A percentile compares a stretch with the other conserved stretches of the same genome.
Evolutionary conservation across 2,113 vertebrate species (phyloP).

Genomic region (Lycaon pictus): DNA sequence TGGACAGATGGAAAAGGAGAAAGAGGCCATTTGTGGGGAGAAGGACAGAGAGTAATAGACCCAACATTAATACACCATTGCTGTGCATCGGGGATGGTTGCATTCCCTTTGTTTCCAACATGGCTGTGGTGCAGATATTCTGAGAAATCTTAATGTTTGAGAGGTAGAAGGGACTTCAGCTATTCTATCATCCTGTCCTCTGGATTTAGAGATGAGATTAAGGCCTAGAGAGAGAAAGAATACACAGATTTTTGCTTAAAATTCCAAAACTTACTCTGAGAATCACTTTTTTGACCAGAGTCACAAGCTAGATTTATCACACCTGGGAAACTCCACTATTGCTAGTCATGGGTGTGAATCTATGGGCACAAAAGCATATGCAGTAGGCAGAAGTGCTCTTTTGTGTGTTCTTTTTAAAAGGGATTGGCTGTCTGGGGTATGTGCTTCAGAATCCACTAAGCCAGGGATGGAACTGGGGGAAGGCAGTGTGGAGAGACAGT

Average conservation of each 20-base stretch:
- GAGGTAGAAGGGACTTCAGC: not conserved
- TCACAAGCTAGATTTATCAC: not conserved
- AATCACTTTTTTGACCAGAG: not conserved
- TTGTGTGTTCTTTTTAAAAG: not conserved
- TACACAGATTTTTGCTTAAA: not conserved
- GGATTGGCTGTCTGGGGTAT: too few species aligned
- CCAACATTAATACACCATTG: not conserved
- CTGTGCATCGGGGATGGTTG: accelerated
- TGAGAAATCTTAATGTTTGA: not conserved
- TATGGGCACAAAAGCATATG: not conserved
- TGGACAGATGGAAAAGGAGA: not conserved
- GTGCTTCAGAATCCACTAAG: not conserved
- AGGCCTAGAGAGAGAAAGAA: not conserved
- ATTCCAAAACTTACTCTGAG: not conserved
- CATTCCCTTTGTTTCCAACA: not conserved
- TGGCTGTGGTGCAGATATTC: not conserved
- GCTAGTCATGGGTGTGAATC: not conserved
- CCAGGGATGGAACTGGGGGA: not conserved
- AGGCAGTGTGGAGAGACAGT: not conserved
- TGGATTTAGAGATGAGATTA: not conserved
- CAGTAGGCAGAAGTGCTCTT: accelerated
- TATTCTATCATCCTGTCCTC: not conserved
- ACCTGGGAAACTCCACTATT: not conserved
- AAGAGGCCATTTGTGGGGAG: not conserved
- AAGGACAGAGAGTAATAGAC: not conserved